A percentile compares a stretch with the other conserved stretches of the same genome.
Evolutionary conservation across 2,797 vertebrate species (phyloP).

Genomic region (Leuciscus waleckii): DNA sequence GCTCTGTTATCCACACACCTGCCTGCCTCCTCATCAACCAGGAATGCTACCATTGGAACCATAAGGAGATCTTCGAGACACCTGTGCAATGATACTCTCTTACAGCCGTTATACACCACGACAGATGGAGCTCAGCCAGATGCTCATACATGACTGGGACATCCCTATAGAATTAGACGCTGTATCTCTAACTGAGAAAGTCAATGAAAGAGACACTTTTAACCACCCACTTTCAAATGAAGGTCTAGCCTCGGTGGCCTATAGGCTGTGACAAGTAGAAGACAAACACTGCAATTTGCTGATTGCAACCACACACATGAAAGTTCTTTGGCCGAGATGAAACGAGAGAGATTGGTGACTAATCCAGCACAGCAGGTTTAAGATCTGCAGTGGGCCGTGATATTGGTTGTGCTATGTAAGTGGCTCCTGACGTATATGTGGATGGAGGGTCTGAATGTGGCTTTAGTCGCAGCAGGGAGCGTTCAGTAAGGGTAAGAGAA

Average conservation of each 20-base stretch:
- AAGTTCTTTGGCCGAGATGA: slow-evolving; percentile 43
- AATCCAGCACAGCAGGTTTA: slow-evolving; percentile 26
- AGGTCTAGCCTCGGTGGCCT: not conserved
- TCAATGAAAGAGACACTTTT: slow-evolving; percentile 12
- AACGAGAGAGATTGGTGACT: slow-evolving; percentile 24
- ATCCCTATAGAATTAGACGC: slow-evolving; percentile 8
- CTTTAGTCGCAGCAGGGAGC: not conserved
- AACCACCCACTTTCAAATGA: slow-evolving; percentile 12
- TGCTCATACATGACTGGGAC: not conserved
- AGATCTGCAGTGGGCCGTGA: slow-evolving; percentile 51
- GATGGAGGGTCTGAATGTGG: slow-evolving; percentile 19
- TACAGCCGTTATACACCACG: not conserved
- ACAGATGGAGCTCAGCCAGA: slow-evolving; percentile 39
- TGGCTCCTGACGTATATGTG: slow-evolving; percentile 47
- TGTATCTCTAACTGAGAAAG: slow-evolving; percentile 18
- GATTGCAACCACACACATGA: slow-evolving; percentile 39
- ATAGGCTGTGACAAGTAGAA: slow-evolving; percentile 1
- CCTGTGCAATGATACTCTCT: not conserved
- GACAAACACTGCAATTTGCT: slow-evolving; percentile 16
- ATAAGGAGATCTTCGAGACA: slow-evolving; percentile 18
- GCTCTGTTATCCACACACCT: slow-evolving; percentile 13
- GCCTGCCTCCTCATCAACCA: slow-evolving; percentile 3
- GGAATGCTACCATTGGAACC: not conserved
- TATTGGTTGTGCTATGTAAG: slow-evolving; percentile 53
- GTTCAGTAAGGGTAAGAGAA: not conserved